Base-by-base conservation (phyloP, 2,797 vertebrate genomes). In the Lacerta bilineata region DNA sequence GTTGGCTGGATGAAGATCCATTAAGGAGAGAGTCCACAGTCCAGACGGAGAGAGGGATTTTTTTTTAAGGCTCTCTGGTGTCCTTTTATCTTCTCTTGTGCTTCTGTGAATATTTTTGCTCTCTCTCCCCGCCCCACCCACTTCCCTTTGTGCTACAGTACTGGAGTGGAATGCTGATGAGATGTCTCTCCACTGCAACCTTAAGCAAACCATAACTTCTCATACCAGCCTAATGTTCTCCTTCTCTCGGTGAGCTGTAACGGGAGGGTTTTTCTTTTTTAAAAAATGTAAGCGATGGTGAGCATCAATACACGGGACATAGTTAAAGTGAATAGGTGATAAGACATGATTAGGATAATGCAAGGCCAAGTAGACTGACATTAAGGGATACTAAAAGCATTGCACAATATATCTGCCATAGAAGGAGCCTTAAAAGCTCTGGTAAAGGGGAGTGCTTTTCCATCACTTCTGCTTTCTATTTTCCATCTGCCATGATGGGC, bases 101-200 rank as follows among this genome's bases (percentile, higher is more conserved):
- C 85, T 93, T 91, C 90, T 93, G 39, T 83, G 89, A 80, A 50
- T 85, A 90, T 94, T 94, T 91, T 91, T 87, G 25, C 90, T 72
- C 68, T 4, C 81, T 41, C 81, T 8, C 4, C 84, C 18, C 64
- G 25, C 61, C 59, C 9, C 80, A 61, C 69, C 5, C 8, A 91
- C 77, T 74, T 88, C 83, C 87, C 61, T 95, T 95, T 89, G 81
- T 0, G 0, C 90, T 91, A 1, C 64, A 66, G 75, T 75, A 69
- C 77, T 88, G 80, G 85, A 89, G n/a, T 69, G 94, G 93, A 95
- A 90, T 92, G 89, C 87, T 91, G 92, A 94, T 91, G 93, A 94
- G 86, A 43, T 25, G 46, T 64, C 71, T 33, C 68, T 92, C 64
- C 87, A 88, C 84, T 91, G 89, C 92, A 91, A 87, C 87, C 91